Evolutionary conservation across 2,888 invertebrate species (phyloP).

Genomic region (Panzeria rudis): DNA sequence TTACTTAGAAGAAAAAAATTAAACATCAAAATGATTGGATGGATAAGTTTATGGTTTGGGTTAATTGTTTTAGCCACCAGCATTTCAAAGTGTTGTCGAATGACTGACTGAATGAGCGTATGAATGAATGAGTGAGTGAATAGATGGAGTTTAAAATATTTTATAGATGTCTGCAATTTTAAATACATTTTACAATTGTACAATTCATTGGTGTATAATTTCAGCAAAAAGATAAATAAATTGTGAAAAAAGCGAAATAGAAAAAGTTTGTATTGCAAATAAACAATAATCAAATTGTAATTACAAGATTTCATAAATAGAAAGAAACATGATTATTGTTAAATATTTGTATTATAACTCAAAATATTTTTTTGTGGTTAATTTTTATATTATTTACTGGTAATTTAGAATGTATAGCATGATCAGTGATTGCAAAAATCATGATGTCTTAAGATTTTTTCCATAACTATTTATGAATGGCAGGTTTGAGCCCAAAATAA

Average conservation of each 20-base stretch:
- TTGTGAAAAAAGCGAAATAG: background rate
- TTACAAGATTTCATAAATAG: slow-evolving; percentile 7
- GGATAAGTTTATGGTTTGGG: slow-evolving; percentile 66
- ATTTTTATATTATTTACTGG: background rate
- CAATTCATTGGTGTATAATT: slow-evolving; percentile 60
- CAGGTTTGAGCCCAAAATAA: too few relatives aligned
- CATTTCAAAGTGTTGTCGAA: slow-evolving; percentile 61
- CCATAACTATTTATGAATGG: too few relatives aligned
- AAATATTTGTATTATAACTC: background rate
- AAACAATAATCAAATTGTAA: slow-evolving; percentile 26
- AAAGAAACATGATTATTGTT: slow-evolving; percentile 14
- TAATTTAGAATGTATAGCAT: background rate
- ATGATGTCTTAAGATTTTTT: too few relatives aligned
- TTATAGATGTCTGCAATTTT: slow-evolving; percentile 39
- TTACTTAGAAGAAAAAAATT: slow-evolving; percentile 14
- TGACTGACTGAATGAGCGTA: slow-evolving; percentile 31
- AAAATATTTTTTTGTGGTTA: background rate
- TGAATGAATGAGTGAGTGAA: slow-evolving; percentile 28
- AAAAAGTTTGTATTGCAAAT: slow-evolving; percentile 27
- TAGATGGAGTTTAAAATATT: slow-evolving; percentile 34
- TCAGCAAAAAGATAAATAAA: slow-evolving; percentile 19
- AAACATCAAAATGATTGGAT: slow-evolving; percentile 50
- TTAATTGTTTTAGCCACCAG: slow-evolving; percentile 72
- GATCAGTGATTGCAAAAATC: background rate
- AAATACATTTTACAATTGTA: slow-evolving; percentile 49